These are phyloP conservation scores for Ageneiosus marmoratus DNA, from an alignment of 2,113 vertebrate genomes.

Conservation along the genomic window DNA sequence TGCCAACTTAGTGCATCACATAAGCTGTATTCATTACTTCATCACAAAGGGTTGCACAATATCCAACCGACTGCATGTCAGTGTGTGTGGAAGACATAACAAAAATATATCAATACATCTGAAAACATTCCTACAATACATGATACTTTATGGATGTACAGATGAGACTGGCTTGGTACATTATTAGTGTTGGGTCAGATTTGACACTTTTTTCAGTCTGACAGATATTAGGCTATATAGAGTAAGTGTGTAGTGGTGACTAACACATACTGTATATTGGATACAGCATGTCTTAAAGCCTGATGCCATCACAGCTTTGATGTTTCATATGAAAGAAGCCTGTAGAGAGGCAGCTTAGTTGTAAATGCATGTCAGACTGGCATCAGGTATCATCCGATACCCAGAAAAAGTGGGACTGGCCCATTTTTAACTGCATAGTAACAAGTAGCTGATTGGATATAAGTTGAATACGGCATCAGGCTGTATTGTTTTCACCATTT, in stretches of 20 bases:
- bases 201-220: neutral
- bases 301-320: neutral
- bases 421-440: neutral
- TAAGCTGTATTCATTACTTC: neutral
- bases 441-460: constrained; percentile 22
- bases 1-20: neutral
- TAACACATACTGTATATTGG: neutral
- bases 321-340: neutral
- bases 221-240: neutral
- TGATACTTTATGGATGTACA: neutral
- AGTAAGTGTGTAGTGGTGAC: neutral
- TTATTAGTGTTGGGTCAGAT: neutral
- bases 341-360: neutral
- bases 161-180: neutral
- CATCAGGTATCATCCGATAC: neutral
- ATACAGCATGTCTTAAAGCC: neutral
- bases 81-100: neutral
- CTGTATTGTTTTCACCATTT: neutral
- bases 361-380: neutral
- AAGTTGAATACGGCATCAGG: neutral
- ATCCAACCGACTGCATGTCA: neutral
- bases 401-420: neutral
- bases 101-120: neutral
- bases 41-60: neutral
- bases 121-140: neutral